Percentiles rank a stretch among this genome's conserved stretches.
Evolutionary conservation across 92 coral and sea anemone genomes (phyloP).

Genomic region (Desmophyllum pertusum): DNA sequence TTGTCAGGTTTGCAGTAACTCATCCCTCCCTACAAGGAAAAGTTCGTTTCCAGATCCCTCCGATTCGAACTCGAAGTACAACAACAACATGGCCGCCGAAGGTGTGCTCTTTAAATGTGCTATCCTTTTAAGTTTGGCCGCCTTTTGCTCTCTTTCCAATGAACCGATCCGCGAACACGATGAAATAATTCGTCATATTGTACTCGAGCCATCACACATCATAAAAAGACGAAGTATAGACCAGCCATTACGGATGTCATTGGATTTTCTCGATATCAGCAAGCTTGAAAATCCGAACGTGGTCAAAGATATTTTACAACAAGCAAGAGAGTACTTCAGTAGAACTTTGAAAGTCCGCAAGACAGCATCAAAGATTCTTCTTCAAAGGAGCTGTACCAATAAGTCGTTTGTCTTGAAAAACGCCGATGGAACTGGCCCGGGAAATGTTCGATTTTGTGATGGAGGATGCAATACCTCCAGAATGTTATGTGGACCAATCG

Average conservation of each 20-base stretch:
- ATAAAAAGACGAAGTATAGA: slow-evolving; percentile 69
- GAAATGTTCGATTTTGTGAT: slow-evolving; percentile 75
- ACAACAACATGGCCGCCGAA: slow-evolving; percentile 32
- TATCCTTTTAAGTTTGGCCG: neutral
- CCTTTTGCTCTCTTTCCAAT: slow-evolving; percentile 15
- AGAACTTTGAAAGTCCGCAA: slow-evolving; percentile 76
- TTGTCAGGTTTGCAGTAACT: too few species aligned
- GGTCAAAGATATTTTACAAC: slow-evolving; percentile 56
- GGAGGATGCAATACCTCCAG: slow-evolving; percentile 63
- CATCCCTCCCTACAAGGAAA: neutral
- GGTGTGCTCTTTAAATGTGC: neutral
- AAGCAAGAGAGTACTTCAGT: slow-evolving; percentile 74
- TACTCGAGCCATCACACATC: slow-evolving; percentile 52
- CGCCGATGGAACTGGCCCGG: slow-evolving; percentile 57
- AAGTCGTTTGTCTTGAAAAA: slow-evolving; percentile 56
- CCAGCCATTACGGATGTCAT: slow-evolving; percentile 76
- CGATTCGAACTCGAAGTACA: neutral
- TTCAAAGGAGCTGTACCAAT: slow-evolving; percentile 81
- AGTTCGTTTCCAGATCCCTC: neutral
- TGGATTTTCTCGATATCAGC: slow-evolving; percentile 66
- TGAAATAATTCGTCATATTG: slow-evolving; percentile 77
- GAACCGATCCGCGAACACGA: slow-evolving; percentile 72
- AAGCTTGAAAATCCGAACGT: slow-evolving; percentile 40
- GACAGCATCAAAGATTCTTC: slow-evolving; percentile 66
- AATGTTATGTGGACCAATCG: slow-evolving; percentile 74